These are phyloP conservation scores for Tiliqua scincoides DNA, from an alignment of 2,113 vertebrate genomes.

Conservation along the genomic window DNA sequence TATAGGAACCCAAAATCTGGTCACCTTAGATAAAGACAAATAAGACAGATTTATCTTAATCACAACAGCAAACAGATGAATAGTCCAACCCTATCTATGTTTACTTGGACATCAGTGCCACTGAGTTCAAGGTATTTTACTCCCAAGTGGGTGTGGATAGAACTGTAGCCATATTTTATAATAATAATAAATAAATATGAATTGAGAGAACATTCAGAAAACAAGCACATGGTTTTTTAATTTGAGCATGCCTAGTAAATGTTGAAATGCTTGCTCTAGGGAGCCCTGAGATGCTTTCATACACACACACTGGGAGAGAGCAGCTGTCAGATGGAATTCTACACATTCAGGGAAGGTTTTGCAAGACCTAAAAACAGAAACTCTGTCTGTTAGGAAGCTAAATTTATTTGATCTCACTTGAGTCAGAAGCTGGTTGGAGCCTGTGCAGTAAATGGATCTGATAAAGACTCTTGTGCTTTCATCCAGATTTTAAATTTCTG, in stretches of 20 bases:
- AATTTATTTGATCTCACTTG: accelerated
- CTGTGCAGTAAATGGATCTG: background rate
- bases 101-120: background rate
- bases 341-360: conserved; percentile 23
- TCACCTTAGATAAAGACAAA: background rate
- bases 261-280: background rate
- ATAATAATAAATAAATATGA: background rate
- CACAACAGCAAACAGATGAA: background rate
- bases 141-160: background rate
- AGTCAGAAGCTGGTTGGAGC: background rate
- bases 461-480: conserved; percentile 1
- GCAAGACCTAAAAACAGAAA: conserved; percentile 63
- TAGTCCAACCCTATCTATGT: background rate
- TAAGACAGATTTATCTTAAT: background rate
- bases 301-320: conserved; percentile 21
- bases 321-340: conserved; percentile 59
- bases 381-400: background rate
- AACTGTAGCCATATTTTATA: background rate
- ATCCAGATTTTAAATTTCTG: background rate
- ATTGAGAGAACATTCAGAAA: background rate
- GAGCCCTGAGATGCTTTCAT: conserved; percentile 43
- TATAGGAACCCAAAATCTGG: no score
- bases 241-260: background rate
- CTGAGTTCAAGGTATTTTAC: background rate
- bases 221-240: accelerated